Conservation (phyloP, 2,888 invertebrate genomes). For the Mythimna loreyi region DNA sequence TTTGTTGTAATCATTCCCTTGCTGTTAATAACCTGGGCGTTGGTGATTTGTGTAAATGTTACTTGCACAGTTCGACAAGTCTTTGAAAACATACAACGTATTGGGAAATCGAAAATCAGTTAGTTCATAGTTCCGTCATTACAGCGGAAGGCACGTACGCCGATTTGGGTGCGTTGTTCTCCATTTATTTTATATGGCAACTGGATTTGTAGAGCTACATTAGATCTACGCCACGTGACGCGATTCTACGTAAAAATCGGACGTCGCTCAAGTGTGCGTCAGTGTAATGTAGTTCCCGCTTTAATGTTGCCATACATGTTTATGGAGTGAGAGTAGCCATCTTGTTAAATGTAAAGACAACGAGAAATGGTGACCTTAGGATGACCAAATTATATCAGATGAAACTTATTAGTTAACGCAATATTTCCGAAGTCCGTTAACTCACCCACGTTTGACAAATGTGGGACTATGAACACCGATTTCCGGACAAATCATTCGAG, state of each 20-base stretch:
- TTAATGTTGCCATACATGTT: not conserved
- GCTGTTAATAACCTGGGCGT: slow-evolving; percentile 33
- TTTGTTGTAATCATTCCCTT: slow-evolving; percentile 53
- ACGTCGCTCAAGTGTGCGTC: too few relatives aligned
- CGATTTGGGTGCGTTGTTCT: too few relatives aligned
- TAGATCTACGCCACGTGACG: too few relatives aligned
- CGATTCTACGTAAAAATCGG: too few relatives aligned
- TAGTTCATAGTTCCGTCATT: not conserved
- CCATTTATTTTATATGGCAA: too few relatives aligned
- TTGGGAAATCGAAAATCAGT: slow-evolving; percentile 7
- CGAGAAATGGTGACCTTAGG: not conserved
- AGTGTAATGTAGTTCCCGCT: too few relatives aligned
- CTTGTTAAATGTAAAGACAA: not conserved
- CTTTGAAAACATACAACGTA: slow-evolving; percentile 1
- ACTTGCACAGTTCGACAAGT: slow-evolving; percentile 58
- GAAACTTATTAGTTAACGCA: not conserved
- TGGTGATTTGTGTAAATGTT: slow-evolving; percentile 39
- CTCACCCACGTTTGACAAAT: not conserved
- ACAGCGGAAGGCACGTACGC: not conserved
- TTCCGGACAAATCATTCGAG: not conserved
- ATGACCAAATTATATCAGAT: not conserved
- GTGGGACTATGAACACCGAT: not conserved
- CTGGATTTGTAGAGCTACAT: too few relatives aligned
- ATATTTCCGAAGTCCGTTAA: not conserved
- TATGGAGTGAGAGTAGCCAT: not conserved